Percentiles rank a stretch among this genome's conserved stretches.
Conservation (phyloP, 2,888 invertebrate species). For the Oscheius sp. region DNA sequence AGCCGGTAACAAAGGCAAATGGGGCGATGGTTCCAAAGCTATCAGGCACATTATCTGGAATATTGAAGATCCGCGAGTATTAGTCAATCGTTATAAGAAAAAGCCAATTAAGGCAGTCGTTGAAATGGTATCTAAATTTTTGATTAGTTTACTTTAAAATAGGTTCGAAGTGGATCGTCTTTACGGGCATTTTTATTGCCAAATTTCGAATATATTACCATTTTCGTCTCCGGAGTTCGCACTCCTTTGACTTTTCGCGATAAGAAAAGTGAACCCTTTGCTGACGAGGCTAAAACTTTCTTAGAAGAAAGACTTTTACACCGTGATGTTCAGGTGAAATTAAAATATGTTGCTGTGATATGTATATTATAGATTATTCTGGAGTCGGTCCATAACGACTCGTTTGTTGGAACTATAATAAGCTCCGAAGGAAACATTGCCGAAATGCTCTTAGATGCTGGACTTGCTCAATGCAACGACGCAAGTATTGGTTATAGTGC, state of each 20-base stretch:
- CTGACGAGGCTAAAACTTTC: slow-evolving; percentile 91
- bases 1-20: slow-evolving; percentile 83
- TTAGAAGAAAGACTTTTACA: slow-evolving; percentile 90
- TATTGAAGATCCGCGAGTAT: slow-evolving; percentile 82
- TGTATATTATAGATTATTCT: slow-evolving; percentile 77
- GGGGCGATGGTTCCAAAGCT: slow-evolving; percentile 62
- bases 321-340: slow-evolving; percentile 83
- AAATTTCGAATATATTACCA: slow-evolving; percentile 87
- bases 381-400: slow-evolving; percentile 90
- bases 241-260: slow-evolving; percentile 49
- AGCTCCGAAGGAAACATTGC: slow-evolving; percentile 90
- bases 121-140: slow-evolving; percentile 82
- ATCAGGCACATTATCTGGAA: slow-evolving; percentile 78
- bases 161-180: slow-evolving; percentile 87
- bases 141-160: neutral
- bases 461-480: slow-evolving; percentile 91
- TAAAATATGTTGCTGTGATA: neutral
- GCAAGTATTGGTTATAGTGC: slow-evolving; percentile 87
- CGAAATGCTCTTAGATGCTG: slow-evolving; percentile 85
- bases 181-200: slow-evolving; percentile 89
- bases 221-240: slow-evolving; percentile 91
- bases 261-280: slow-evolving; percentile 76
- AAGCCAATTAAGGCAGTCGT: slow-evolving; percentile 87
- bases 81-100: slow-evolving; percentile 85
- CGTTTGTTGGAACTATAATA: slow-evolving; percentile 89